Evolutionary conservation across 2,888 invertebrate species (phyloP), one percentile per base, ranked within the genome.

Genomic region (Toxonevra muliebris): DNA sequence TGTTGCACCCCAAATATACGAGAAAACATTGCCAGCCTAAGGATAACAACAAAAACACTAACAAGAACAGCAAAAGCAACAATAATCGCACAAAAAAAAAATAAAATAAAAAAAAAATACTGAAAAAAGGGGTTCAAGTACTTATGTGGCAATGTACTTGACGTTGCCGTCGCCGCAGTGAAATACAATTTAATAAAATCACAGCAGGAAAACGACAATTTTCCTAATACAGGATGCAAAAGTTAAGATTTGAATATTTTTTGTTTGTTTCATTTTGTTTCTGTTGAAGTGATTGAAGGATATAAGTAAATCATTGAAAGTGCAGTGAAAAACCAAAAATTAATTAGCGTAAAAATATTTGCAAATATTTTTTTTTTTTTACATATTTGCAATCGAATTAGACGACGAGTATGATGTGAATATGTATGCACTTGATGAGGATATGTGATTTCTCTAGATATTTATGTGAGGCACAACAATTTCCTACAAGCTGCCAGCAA

Each of bases 271-370:
- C 30, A 30, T 30, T 30, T 30, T 7, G 30, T 30, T 30, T 30
- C 30, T 30, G 30, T 30, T 30, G 30, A 7, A 30, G 30, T 30
- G 30, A 30, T 30, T 30, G 30, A 30, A 4, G 30, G 2, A 30
- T 65, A 17, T 52, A 65, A 59, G 50, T 58, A 58, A 65, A 65
- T 65, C 65, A 65, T 59, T 50, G 42, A 58, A 43, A 42, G n/a
- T 7, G 57, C 50, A 68, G 66, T 65, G 48, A 30, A 65, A 65
- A 71, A 71, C 79, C 74, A 68, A 73, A 76, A 82, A 82, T 80
- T 82, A 82, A 81, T 81, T 82, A 82, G 81, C 80, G 81, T 81
- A 76, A 82, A 81, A 82, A 80, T 80, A 78, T 78, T 79, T 76
- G 74, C 69, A 69, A 59, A n/a, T 48, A 19, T 15, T n/a, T 41